Evolutionary conservation across 2,797 vertebrate genomes (phyloP).

Genomic region (Megaceryle alcyon): DNA sequence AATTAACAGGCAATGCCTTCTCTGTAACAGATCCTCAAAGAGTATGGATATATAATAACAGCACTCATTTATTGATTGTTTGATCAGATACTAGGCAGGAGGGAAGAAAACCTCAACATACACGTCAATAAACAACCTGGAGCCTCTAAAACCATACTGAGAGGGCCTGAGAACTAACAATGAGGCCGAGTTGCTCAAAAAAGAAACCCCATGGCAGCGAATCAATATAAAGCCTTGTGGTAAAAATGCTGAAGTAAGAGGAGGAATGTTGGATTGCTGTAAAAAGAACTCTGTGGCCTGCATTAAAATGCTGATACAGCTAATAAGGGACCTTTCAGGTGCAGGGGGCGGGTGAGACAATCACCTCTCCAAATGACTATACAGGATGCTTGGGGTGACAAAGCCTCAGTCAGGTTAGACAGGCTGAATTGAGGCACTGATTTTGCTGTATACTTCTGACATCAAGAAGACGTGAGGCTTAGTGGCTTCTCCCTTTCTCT

Average conservation of each 20-base stretch:
- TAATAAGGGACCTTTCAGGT: background rate
- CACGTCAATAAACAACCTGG: slow-evolving; percentile 50
- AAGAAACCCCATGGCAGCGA: slow-evolving; percentile 41
- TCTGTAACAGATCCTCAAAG: slow-evolving; percentile 29
- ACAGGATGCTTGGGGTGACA: background rate
- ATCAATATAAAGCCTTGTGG: slow-evolving; percentile 51
- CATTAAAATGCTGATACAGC: slow-evolving; percentile 1
- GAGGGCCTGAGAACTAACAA: slow-evolving; percentile 20
- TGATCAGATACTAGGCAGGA: slow-evolving; percentile 56
- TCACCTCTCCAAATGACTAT: background rate
- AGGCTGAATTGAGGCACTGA: background rate
- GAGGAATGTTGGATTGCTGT: background rate
- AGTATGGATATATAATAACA: slow-evolving; percentile 58
- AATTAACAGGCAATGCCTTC: slow-evolving; percentile 14
- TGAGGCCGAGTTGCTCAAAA: slow-evolving; percentile 25
- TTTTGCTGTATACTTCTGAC: background rate
- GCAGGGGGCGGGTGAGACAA: background rate
- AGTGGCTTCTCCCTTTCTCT: background rate
- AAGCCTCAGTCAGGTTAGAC: background rate
- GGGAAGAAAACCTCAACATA: slow-evolving; percentile 36
- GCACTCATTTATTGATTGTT: slow-evolving; percentile 65
- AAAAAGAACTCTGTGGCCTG: slow-evolving; percentile 2
- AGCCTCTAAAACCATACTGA: slow-evolving; percentile 27
- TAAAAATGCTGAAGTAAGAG: slow-evolving; percentile 39
- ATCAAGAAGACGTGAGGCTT: background rate